Evolutionary conservation across 2,113 vertebrate genomes (phyloP).

Genomic region (Corythornis vintsioides): DNA sequence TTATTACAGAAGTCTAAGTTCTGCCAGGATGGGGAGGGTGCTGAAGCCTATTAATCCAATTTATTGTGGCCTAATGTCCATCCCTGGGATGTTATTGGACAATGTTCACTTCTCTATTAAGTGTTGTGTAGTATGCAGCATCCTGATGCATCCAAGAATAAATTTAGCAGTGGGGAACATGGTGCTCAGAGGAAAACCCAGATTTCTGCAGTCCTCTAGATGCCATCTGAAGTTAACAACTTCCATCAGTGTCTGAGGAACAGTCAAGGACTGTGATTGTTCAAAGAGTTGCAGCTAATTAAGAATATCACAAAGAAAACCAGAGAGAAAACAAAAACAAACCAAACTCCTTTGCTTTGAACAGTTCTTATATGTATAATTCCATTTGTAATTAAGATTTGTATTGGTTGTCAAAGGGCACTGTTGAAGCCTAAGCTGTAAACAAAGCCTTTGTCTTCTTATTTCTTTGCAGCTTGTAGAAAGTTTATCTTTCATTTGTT

Average conservation of each 20-base stretch:
- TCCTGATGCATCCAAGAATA: background rate
- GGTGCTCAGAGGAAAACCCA: conserved; percentile 3
- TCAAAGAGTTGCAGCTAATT: conserved; percentile 67
- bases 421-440: conserved; percentile 65
- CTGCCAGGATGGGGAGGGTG: background rate
- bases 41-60: conserved; percentile 52
- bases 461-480: conserved; percentile 67
- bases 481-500: conserved; percentile 76
- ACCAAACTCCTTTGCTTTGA: conserved; percentile 46
- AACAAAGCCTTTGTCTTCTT: conserved; percentile 70
- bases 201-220: conserved; percentile 16
- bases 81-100: conserved; percentile 39
- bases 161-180: conserved; percentile 22
- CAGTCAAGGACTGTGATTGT: conserved; percentile 50
- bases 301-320: conserved; percentile 69
- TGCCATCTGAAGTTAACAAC: conserved; percentile 63
- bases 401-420: conserved; percentile 62
- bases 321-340: background rate
- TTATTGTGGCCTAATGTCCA: conserved; percentile 42
- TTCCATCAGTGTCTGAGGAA: conserved; percentile 51
- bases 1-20: background rate
- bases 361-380: conserved; percentile 70
- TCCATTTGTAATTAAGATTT: conserved; percentile 74
- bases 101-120: conserved; percentile 15
- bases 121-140: background rate